Evolutionary conservation across 64 coral and sea anemone species (phyloP), one percentile per base, ranked within the genome.

Genomic region (Catalaphyllia jardinei): DNA sequence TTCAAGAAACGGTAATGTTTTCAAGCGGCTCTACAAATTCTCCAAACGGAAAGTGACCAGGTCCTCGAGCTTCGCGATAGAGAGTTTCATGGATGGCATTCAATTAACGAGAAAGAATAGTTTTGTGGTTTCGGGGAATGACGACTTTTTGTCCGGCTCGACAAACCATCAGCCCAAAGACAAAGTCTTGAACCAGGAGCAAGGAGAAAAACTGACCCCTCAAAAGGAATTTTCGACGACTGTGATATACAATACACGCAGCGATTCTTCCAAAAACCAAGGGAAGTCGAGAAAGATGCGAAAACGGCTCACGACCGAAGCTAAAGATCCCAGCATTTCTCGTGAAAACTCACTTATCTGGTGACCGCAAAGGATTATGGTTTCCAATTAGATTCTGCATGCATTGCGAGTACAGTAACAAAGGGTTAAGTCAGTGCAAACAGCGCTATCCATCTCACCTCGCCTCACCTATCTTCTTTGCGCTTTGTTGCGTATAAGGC

Each of bases 21-120:
- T 96, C 25, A 92, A 92, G 33, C 73, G 92, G 59, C 63, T 96
- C 16, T 96, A 96, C 83, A 92, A 71, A 5, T 78, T 96, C 50
- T 96, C 95, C 7, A 93, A 88, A 62, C 46, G 73, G 80, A 96
- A 96, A 76, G 76, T 96, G 17, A 90, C 95, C 22, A 83, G 92
- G 30, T 92, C 91, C 22, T 93, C 91, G 72, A 96, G 95, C 52
- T 89, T 96, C 50, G 86, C 92, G 13, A 77, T 96, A 42, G 90
- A 92, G 10, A 57, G 30, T 67, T 3, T 71, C 16, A 1, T 18
- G 30, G 49, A 72, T 28, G 42, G 11, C 49, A 22, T 39, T 25
- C n/a, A 39, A 18, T 55, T 17, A 38, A 31, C 31, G 3, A 76
- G 49, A 9, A 62, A n/a, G 17, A 52, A 79, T 1, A 79, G 74